Evolutionary conservation across 1,140 invertebrate genomes (phyloP).

Genomic region (Papilio glaucus): DNA sequence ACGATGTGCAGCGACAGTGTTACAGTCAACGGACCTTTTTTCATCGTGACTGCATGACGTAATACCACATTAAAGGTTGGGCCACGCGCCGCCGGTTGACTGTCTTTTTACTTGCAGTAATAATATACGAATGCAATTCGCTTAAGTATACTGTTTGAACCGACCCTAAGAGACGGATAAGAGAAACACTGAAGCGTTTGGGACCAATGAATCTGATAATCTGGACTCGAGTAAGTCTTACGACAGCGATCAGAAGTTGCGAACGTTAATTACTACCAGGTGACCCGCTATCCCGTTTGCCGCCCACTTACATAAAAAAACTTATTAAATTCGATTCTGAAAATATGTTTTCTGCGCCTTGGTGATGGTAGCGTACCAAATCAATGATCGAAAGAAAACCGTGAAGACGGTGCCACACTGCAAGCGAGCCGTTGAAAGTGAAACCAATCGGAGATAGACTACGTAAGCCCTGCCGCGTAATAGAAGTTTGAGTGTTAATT

Average conservation of each 20-base stretch:
- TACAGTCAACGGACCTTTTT: conserved; percentile 14
- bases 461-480: conserved; percentile 34
- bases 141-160: too few species aligned
- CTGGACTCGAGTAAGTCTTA: too few species aligned
- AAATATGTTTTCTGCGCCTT: not conserved
- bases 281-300: too few species aligned
- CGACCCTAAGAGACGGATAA: too few species aligned
- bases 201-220: too few species aligned
- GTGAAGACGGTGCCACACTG: not conserved
- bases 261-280: too few species aligned
- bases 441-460: conserved; percentile 46
- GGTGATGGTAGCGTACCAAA: not conserved
- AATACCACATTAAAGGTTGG: conserved; percentile 4
- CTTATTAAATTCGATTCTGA: not conserved
- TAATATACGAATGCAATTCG: too few species aligned
- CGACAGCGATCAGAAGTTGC: too few species aligned
- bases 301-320: too few species aligned
- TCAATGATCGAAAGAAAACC: conserved; percentile 6
- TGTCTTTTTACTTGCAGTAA: conserved; percentile 11
- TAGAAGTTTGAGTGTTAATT: not conserved
- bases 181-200: too few species aligned
- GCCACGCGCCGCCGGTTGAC: not conserved
- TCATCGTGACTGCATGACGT: conserved; percentile 1
- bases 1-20: not conserved
- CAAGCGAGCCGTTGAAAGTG: conserved; percentile 48